Evolutionary conservation across 2,797 vertebrate genomes (phyloP).

Genomic region (Hemibagrus guttatus): DNA sequence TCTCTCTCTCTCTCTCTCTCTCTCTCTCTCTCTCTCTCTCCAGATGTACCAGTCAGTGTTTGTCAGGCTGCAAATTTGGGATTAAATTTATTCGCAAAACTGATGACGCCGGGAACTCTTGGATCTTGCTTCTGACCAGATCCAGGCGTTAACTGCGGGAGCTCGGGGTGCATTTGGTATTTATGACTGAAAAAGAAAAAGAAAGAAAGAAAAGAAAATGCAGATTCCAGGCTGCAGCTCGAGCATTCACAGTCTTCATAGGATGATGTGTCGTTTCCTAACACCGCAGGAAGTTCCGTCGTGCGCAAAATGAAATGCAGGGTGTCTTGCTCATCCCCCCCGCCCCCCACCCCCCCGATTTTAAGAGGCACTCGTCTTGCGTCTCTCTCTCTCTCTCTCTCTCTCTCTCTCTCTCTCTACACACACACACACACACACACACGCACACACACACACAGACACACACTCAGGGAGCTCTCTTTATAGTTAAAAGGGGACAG

Average conservation of each 20-base stretch:
- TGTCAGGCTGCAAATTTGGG: slow-evolving; percentile 22
- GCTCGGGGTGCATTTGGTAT: neutral
- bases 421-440: no score
- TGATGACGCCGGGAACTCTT: slow-evolving; percentile 8
- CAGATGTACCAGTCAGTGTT: slow-evolving; percentile 12
- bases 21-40: neutral
- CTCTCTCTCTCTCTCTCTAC: no score
- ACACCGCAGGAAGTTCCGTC: slow-evolving; percentile 3
- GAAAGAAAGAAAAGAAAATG: neutral
- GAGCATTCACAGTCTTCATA: neutral
- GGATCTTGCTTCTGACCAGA: neutral
- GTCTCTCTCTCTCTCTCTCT: slow-evolving; percentile 24
- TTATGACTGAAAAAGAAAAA: neutral
- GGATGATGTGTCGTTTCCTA: neutral
- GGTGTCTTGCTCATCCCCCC: neutral
- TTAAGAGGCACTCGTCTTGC: neutral
- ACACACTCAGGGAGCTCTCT: no score
- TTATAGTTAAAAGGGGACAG: neutral
- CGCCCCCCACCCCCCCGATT: neutral
- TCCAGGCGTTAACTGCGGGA: neutral
- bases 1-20: slow-evolving; percentile 31
- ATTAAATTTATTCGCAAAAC: slow-evolving; percentile 18
- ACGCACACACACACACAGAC: no score
- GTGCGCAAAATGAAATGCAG: slow-evolving; percentile 11
- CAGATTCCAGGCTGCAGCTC: neutral